Evolutionary conservation across 2,113 vertebrate genomes (phyloP).

Genomic region (Pachyramphus minor): DNA sequence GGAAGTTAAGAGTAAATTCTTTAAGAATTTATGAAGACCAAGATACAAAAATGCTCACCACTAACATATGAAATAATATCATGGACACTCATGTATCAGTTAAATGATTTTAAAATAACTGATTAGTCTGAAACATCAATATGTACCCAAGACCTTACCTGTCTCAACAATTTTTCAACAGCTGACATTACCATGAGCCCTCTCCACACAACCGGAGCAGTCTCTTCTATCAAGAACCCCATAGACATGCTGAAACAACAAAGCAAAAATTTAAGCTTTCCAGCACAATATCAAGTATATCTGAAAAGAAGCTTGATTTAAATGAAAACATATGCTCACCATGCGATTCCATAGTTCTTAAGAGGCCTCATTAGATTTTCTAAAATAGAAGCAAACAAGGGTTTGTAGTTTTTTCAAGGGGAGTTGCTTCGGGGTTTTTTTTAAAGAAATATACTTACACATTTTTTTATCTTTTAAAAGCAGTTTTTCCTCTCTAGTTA

Average conservation of each 20-base stretch:
- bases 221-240: slow-evolving; percentile 94
- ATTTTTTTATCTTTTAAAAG: background rate
- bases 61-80: background rate
- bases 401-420: background rate
- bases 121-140: background rate
- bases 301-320: slow-evolving; percentile 36
- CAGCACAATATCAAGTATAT: background rate
- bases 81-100: background rate
- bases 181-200: slow-evolving; percentile 99
- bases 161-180: slow-evolving; percentile 87
- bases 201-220: slow-evolving; percentile 88
- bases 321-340: slow-evolving; percentile 78
- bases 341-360: slow-evolving; percentile 90
- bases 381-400: slow-evolving; percentile 70
- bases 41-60: background rate
- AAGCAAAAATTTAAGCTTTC: slow-evolving; percentile 17
- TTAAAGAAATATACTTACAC: background rate
- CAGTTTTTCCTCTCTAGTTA: background rate
- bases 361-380: slow-evolving; percentile 93
- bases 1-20: background rate
- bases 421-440: background rate
- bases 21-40: background rate
- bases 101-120: background rate
- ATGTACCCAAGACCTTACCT: slow-evolving; percentile 76
- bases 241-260: slow-evolving; percentile 90